Conservation (phyloP, 1,140 invertebrate species). For the Diprion similis region DNA sequence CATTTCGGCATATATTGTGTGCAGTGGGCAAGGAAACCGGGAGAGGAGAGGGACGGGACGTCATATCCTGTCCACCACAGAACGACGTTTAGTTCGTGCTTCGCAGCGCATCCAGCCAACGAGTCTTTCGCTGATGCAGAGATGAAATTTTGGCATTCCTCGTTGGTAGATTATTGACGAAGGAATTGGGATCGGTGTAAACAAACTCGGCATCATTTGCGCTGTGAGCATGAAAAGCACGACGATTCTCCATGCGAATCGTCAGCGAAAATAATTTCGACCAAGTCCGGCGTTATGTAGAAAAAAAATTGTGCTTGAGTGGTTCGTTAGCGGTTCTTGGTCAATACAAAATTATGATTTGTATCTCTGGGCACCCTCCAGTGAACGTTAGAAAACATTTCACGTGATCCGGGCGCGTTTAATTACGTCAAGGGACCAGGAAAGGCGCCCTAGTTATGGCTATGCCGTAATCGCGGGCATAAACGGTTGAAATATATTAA, state of each 20-base stretch:
- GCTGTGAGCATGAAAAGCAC: too few relatives aligned
- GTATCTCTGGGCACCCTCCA: background rate
- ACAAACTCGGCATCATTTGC: too few relatives aligned
- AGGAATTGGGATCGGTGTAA: too few relatives aligned
- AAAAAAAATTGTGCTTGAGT: background rate
- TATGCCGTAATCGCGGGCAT: background rate
- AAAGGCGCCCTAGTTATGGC: background rate
- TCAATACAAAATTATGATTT: background rate
- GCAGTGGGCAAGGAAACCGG: constrained; percentile 38
- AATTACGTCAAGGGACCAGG: background rate
- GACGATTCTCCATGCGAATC: too few relatives aligned
- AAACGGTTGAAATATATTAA: too few relatives aligned
- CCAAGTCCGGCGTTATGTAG: too few relatives aligned
- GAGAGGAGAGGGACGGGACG: constrained; percentile 45
- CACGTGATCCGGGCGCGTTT: background rate
- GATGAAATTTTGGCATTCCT: too few relatives aligned
- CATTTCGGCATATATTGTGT: constrained; percentile 50
- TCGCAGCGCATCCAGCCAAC: background rate
- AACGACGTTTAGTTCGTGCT: constrained; percentile 20
- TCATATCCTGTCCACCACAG: constrained; percentile 59
- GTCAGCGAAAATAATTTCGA: too few relatives aligned
- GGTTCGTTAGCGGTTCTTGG: background rate
- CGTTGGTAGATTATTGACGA: too few relatives aligned
- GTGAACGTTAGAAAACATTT: background rate
- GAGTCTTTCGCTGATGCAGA: background rate